Evolutionary conservation across 2,888 invertebrate genomes (phyloP).

Genomic region (Perizoma flavofasciatum): DNA sequence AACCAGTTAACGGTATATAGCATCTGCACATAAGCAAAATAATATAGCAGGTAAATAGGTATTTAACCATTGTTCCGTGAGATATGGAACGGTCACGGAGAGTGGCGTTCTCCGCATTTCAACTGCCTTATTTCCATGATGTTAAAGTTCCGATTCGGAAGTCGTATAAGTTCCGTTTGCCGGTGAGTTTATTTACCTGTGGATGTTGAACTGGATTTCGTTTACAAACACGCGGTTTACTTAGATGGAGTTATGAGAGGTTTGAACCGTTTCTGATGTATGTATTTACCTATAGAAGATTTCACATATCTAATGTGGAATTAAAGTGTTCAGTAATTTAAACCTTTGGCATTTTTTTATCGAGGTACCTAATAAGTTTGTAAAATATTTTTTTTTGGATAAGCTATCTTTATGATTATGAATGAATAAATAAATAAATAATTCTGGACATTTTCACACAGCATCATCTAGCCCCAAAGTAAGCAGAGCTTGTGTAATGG

Average conservation of each 20-base stretch:
- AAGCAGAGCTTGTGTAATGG: no score
- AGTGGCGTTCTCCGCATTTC: constrained; percentile 25
- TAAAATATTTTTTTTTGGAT: no score
- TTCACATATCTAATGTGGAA: no score
- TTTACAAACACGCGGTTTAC: constrained; percentile 13
- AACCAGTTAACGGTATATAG: no score
- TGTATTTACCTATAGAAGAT: background rate
- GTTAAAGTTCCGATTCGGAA: constrained; percentile 33
- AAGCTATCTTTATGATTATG: no score
- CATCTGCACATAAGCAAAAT: no score
- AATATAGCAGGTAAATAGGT: background rate
- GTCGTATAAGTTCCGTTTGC: constrained; percentile 23
- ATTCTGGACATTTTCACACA: no score
- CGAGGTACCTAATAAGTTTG: no score
- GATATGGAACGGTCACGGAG: constrained; percentile 37
- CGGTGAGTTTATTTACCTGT: constrained; percentile 32
- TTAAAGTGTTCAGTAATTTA: no score
- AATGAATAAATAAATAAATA: no score
- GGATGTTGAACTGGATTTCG: constrained; percentile 27
- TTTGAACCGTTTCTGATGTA: constrained; percentile 1
- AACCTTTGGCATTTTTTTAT: no score
- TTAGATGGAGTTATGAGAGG: background rate
- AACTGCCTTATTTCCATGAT: constrained; percentile 25
- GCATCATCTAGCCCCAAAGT: no score
- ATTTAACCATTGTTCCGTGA: constrained; percentile 36